A percentile compares a stretch with the other conserved stretches of the same genome.
These are phyloP conservation scores for Eumacrocentrus americanus DNA, from an alignment of 2,888 invertebrate genomes.

Conservation along the genomic window DNA sequence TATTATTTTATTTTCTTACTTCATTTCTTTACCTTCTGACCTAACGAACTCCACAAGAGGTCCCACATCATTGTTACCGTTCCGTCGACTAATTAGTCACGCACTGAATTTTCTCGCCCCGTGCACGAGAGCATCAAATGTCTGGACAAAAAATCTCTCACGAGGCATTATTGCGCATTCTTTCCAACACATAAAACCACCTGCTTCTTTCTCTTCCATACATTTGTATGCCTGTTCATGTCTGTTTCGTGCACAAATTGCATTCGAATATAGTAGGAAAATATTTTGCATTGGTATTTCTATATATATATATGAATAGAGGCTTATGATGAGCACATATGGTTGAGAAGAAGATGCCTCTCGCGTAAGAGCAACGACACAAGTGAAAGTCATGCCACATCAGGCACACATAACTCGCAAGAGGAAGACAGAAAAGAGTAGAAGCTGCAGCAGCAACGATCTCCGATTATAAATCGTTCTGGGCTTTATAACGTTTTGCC, in stretches of 20 bases:
- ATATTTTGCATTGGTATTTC: too few relatives aligned
- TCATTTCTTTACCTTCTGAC: neutral
- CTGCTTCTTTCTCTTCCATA: slow-evolving; percentile 1
- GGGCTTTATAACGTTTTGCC: slow-evolving; percentile 5
- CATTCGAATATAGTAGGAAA: too few relatives aligned
- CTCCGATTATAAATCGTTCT: slow-evolving; percentile 15
- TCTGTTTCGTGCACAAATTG: neutral
- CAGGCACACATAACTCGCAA: slow-evolving; percentile 19
- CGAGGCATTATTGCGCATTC: slow-evolving; percentile 18
- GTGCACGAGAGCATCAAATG: slow-evolving; percentile 7
- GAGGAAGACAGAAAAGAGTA: slow-evolving; percentile 1
- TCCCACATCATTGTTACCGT: slow-evolving; percentile 19
- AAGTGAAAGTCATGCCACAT: slow-evolving; percentile 25
- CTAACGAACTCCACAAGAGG: neutral
- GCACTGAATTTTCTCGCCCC: slow-evolving; percentile 19
- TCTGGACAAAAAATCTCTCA: slow-evolving; percentile 19
- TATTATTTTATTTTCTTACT: neutral
- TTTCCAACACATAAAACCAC: neutral
- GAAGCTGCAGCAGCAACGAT: slow-evolving; percentile 6
- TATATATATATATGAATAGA: too few relatives aligned
- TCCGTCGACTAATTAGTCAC: slow-evolving; percentile 18
- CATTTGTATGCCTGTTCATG: neutral
- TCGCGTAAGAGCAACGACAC: slow-evolving; percentile 15
- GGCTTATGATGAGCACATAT: neutral
- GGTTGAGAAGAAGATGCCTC: slow-evolving; percentile 17